Evolutionary conservation across 2,888 invertebrate species (phyloP).

Genomic region (Lingula anatina): DNA sequence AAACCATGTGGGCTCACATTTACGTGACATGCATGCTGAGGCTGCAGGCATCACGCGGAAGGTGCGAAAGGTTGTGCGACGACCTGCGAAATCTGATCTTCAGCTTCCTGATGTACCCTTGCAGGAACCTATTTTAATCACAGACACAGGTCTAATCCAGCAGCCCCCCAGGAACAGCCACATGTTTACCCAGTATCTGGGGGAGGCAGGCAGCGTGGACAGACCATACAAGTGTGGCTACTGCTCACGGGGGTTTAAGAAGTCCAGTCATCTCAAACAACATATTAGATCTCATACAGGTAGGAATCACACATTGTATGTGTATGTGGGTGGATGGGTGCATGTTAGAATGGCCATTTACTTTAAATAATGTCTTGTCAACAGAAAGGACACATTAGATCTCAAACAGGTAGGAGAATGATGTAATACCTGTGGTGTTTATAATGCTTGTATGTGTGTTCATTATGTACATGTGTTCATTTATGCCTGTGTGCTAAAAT

Average conservation of each 20-base stretch:
- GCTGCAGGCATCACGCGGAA: slow-evolving; percentile 12
- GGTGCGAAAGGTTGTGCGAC: slow-evolving; percentile 16
- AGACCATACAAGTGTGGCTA: slow-evolving; percentile 53
- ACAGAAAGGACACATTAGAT: no score
- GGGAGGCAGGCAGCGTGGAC: slow-evolving; percentile 33
- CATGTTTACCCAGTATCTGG: slow-evolving; percentile 33
- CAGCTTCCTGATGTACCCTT: slow-evolving; percentile 54
- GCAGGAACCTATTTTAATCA: slow-evolving; percentile 59
- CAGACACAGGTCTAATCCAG: slow-evolving; percentile 54
- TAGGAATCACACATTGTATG: no score
- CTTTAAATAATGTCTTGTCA: no score
- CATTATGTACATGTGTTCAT: no score
- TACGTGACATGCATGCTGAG: slow-evolving; percentile 15
- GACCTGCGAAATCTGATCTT: slow-evolving; percentile 19
- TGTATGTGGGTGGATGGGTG: no score
- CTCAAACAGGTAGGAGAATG: no score
- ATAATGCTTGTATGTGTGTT: no score
- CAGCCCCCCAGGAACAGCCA: slow-evolving; percentile 34
- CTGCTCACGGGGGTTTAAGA: slow-evolving; percentile 56
- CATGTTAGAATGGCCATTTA: no score
- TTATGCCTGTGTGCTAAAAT: no score
- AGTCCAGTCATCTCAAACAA: slow-evolving; percentile 59
- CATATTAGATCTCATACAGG: slow-evolving; percentile 55
- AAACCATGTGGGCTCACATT: slow-evolving; percentile 42
- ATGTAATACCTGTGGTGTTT: no score